Percentiles rank a stretch among this genome's conserved stretches.
phyloP scores from a whole-genome alignment of 2,888 invertebrate species.

The Thereva unica region DNA sequence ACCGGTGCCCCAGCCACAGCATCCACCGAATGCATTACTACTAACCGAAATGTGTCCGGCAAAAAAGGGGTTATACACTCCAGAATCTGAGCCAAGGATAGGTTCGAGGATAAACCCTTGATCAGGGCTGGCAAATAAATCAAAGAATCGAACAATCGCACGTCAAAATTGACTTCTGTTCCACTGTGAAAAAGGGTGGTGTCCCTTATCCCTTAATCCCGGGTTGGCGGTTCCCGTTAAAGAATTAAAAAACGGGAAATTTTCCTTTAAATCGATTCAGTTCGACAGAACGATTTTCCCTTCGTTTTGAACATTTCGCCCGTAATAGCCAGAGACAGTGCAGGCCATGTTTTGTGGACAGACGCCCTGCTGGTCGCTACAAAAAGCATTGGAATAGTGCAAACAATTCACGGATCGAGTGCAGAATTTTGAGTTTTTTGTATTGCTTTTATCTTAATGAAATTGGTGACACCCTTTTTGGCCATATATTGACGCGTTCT shows the following conservation, averaged over 20 bases:
- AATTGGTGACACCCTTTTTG: slow-evolving; percentile 21
- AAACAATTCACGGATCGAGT: neutral
- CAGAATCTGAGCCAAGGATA: slow-evolving; percentile 21
- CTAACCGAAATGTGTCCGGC: neutral
- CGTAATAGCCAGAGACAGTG: slow-evolving; percentile 10
- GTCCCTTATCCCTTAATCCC: neutral
- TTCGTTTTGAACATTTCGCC: slow-evolving; percentile 6
- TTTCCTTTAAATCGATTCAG: slow-evolving; percentile 23
- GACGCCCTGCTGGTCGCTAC: slow-evolving; percentile 51
- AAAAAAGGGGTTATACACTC: neutral
- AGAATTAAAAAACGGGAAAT: slow-evolving; percentile 8
- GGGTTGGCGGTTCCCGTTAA: neutral
- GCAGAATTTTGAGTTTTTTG: slow-evolving; percentile 5
- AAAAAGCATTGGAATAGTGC: slow-evolving; percentile 4
- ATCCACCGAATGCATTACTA: neutral
- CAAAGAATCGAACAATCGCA: slow-evolving; percentile 28
- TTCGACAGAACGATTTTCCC: slow-evolving; percentile 22
- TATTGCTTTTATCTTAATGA: slow-evolving; percentile 21
- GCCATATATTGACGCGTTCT: slow-evolving; percentile 5
- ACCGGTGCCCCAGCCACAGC: neutral
- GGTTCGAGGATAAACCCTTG: slow-evolving; percentile 11
- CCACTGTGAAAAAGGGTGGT: slow-evolving; percentile 9
- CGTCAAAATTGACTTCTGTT: slow-evolving; percentile 13
- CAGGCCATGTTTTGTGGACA: slow-evolving; percentile 57
- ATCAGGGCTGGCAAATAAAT: slow-evolving; percentile 29